Conservation (phyloP, 2,797 vertebrate genomes). For the Petrocephalus sullivani region DNA sequence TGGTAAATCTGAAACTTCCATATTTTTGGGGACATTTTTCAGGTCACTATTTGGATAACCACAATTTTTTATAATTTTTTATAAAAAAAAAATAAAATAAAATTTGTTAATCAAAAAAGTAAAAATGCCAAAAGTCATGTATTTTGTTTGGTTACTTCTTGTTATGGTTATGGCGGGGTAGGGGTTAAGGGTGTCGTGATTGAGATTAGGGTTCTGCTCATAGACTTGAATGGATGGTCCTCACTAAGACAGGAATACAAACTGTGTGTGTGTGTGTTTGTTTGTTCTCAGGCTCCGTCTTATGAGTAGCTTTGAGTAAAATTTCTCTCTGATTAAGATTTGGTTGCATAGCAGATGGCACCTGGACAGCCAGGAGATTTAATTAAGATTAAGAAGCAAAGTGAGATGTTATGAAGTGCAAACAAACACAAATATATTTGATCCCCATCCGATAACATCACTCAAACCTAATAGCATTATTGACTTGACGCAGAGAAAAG, state of each 20-base stretch:
- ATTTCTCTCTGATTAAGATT: conserved; percentile 38
- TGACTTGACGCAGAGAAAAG: conserved; percentile 29
- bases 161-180: no score
- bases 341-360: conserved; percentile 33
- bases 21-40: background rate
- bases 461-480: conserved; percentile 35
- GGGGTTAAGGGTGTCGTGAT: no score
- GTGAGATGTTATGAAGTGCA: conserved; percentile 42
- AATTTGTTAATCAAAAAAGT: background rate
- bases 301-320: conserved; percentile 21
- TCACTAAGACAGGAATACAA: background rate
- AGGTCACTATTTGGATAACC: background rate
- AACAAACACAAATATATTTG: conserved; percentile 39
- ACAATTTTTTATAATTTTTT: background rate
- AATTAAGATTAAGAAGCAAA: conserved; percentile 49
- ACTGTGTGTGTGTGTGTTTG: background rate
- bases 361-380: conserved; percentile 42
- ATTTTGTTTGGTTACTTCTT: no score
- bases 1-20: background rate
- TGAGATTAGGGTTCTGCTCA: no score
- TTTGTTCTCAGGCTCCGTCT: background rate
- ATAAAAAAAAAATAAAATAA: background rate
- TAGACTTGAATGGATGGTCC: background rate
- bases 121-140: no score
- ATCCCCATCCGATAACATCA: conserved; percentile 32